These are phyloP conservation scores for Drosophila nannoptera DNA, from an alignment of 1,140 invertebrate species.

Conservation along the genomic window DNA sequence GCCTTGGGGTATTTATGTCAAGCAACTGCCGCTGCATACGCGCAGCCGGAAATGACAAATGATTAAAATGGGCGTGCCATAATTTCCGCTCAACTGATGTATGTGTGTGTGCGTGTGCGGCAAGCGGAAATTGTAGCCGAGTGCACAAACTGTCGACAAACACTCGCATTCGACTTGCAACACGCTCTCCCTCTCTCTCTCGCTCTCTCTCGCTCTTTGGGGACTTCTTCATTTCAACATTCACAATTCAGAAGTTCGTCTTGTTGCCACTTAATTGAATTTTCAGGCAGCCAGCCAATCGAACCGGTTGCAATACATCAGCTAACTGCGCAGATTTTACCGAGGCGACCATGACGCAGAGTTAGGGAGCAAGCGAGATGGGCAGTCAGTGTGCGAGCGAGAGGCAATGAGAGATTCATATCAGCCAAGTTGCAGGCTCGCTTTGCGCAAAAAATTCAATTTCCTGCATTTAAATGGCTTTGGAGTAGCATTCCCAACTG, in stretches of 20 bases:
- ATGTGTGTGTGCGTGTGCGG: slow-evolving; percentile 15
- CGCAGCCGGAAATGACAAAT: slow-evolving; percentile 64
- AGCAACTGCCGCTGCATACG: slow-evolving; percentile 28
- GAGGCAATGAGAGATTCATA: slow-evolving; percentile 10
- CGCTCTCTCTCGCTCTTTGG: no score
- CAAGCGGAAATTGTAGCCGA: slow-evolving; percentile 62
- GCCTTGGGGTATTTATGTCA: slow-evolving; percentile 40
- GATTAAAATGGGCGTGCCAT: slow-evolving; percentile 76
- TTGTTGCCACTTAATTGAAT: slow-evolving; percentile 33
- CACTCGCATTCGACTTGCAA: no score
- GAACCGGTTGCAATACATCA: slow-evolving; percentile 11
- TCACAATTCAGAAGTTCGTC: slow-evolving; percentile 9
- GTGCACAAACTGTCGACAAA: slow-evolving; percentile 28
- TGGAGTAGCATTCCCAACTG: slow-evolving; percentile 45
- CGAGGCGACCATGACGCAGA: not conserved
- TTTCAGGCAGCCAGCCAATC: slow-evolving; percentile 13
- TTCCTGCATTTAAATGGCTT: slow-evolving; percentile 74
- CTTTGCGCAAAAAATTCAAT: slow-evolving; percentile 61
- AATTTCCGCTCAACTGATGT: slow-evolving; percentile 56
- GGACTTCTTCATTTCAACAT: no score
- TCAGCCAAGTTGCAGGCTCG: slow-evolving; percentile 24
- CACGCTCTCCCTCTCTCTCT: no score
- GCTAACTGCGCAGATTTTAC: slow-evolving; percentile 11
- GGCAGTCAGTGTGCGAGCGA: not conserved
- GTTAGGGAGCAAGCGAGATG: no score